Conservation (phyloP, 1,140 invertebrate species). For the Drosophila micromelanica region DNA sequence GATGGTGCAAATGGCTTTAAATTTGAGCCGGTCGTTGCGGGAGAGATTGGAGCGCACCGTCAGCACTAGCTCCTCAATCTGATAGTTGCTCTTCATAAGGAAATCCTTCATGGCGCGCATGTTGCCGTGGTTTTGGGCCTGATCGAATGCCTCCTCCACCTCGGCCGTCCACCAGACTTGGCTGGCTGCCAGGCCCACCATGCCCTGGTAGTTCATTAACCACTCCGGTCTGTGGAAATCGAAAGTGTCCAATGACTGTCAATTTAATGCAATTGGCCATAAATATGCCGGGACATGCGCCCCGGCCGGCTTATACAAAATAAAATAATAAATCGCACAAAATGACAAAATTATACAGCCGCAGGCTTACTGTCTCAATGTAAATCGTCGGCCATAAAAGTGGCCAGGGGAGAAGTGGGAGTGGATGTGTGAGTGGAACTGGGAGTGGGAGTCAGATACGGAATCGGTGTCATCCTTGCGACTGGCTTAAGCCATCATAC, state of each 20-base stretch:
- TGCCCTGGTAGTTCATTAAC: constrained; percentile 95
- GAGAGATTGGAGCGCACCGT: constrained; percentile 87
- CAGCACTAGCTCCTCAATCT: constrained; percentile 93
- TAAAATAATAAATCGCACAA: constrained; percentile 82
- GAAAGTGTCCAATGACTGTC: constrained; percentile 76
- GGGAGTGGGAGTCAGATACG: not conserved
- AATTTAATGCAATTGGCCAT: constrained; percentile 83
- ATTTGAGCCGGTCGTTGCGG: constrained; percentile 93
- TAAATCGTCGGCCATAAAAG: constrained; percentile 76
- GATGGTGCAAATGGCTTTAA: constrained; percentile 94
- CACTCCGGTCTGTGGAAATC: constrained; percentile 87
- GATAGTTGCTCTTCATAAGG: constrained; percentile 90
- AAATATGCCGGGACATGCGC: constrained; percentile 71
- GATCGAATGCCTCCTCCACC: constrained; percentile 94
- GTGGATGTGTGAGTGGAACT: constrained; percentile 10
- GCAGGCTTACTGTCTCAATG: constrained; percentile 54
- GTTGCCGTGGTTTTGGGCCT: constrained; percentile 89
- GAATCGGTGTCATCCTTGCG: constrained; percentile 4
- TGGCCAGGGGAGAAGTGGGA: constrained; percentile 13
- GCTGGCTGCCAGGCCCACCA: constrained; percentile 93
- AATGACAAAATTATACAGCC: constrained; percentile 84
- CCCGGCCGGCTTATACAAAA: constrained; percentile 61
- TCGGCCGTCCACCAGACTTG: constrained; percentile 97
- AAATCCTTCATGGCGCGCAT: constrained; percentile 96
- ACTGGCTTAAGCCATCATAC: constrained; percentile 6